These are phyloP conservation scores for Chelon labrosus DNA, from an alignment of 2,797 vertebrate species.

Conservation along the genomic window DNA sequence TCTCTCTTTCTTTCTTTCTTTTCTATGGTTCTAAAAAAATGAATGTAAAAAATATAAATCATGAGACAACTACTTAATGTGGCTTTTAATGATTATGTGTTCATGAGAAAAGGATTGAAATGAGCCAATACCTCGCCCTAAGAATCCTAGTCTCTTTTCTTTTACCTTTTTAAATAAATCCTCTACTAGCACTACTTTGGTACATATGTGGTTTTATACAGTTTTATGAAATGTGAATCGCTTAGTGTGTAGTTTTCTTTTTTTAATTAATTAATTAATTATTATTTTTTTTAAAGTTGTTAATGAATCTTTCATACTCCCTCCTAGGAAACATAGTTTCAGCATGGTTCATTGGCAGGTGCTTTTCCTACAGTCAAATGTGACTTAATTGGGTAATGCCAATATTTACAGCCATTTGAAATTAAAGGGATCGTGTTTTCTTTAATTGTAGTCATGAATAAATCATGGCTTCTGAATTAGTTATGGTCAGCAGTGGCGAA, in stretches of 20 bases:
- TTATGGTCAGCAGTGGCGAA: constrained; percentile 86
- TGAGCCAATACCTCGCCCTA: too few relatives aligned
- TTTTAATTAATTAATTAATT: too few relatives aligned
- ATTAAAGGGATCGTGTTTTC: constrained; percentile 86
- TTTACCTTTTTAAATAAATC: background rate
- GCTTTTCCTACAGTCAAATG: constrained; percentile 65
- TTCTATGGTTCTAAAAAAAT: too few relatives aligned
- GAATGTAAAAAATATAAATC: too few relatives aligned
- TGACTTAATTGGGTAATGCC: constrained; percentile 87
- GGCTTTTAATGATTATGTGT: background rate
- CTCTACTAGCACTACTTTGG: background rate
- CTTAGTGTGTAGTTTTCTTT: background rate
- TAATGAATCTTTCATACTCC: constrained; percentile 21
- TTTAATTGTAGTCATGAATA: constrained; percentile 88
- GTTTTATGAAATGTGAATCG: background rate
- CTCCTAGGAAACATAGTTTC: constrained; percentile 13
- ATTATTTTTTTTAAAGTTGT: background rate
- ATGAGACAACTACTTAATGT: background rate
- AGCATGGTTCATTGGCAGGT: constrained; percentile 62
- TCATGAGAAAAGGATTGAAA: too few relatives aligned
- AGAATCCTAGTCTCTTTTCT: background rate
- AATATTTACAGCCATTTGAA: constrained; percentile 89
- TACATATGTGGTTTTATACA: background rate
- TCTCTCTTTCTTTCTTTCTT: too few relatives aligned
- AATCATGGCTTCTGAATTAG: constrained; percentile 86